phyloP scores from a whole-genome alignment of 2,113 vertebrate species.

The Tretioscincus oriximinensis region DNA sequence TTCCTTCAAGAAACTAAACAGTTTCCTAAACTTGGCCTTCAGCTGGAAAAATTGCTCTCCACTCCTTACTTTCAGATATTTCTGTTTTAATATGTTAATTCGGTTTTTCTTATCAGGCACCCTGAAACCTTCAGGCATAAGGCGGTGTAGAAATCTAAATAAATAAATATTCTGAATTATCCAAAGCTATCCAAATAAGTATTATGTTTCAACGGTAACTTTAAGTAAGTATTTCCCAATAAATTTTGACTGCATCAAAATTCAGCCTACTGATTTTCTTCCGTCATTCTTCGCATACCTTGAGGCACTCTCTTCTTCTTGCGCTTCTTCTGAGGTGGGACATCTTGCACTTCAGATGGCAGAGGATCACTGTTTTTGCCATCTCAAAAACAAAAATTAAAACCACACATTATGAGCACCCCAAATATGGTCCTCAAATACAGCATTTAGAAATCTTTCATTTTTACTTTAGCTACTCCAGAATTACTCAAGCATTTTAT shows the following conservation, averaged over 20 bases:
- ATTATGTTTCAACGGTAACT: no score
- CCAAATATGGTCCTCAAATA: no score
- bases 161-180: background rate
- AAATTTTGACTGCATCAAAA: background rate
- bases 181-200: background rate
- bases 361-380: conserved; percentile 74
- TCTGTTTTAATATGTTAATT: no score
- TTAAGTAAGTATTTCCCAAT: background rate
- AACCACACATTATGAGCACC: background rate
- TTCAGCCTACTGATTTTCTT: background rate
- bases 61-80: no score
- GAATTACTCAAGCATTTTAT: background rate
- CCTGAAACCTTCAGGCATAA: no score
- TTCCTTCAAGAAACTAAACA: background rate
- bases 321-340: conserved; percentile 74
- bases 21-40: background rate
- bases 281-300: conserved; percentile 50
- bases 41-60: no score
- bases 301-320: conserved; percentile 81
- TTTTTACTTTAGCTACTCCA: background rate
- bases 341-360: conserved; percentile 67
- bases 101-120: no score
- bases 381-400: conserved; percentile 61
- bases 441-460: background rate
- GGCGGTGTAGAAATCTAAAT: no score